Percentiles rank a stretch among this genome's conserved stretches.
These are phyloP conservation scores for Spicauda simplicius DNA, from an alignment of 2,888 invertebrate species.

Conservation along the genomic window DNA sequence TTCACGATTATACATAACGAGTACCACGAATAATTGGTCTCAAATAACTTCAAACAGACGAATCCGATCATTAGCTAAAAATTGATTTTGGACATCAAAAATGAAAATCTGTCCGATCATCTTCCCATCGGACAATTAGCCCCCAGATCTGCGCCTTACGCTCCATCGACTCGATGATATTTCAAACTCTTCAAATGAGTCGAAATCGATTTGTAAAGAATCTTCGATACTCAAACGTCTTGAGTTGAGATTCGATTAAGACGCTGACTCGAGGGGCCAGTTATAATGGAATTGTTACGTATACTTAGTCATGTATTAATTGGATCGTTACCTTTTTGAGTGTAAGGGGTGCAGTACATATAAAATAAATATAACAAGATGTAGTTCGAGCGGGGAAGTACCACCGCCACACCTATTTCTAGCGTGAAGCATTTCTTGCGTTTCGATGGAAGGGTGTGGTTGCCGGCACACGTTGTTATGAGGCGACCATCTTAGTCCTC, in stretches of 20 bases:
- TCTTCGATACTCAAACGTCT: not conserved
- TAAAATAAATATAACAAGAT: too few relatives aligned
- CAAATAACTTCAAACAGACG: not conserved
- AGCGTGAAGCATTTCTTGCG: too few relatives aligned
- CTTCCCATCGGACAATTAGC: not conserved
- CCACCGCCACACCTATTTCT: too few relatives aligned
- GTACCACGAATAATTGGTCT: not conserved
- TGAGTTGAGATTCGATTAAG: not conserved
- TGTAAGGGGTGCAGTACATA: too few relatives aligned
- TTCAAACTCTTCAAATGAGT: constrained; percentile 4
- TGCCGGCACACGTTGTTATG: too few relatives aligned
- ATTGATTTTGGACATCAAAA: constrained; percentile 8
- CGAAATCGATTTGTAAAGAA: not conserved
- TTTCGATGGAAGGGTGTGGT: too few relatives aligned
- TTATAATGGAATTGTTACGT: not conserved
- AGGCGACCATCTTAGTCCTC: too few relatives aligned
- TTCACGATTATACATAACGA: not conserved
- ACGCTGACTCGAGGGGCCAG: not conserved
- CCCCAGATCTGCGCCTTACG: not conserved
- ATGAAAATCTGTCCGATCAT: constrained; percentile 3
- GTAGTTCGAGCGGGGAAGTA: too few relatives aligned
- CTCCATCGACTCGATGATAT: constrained; percentile 11
- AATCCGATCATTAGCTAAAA: constrained; percentile 5
- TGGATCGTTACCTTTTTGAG: too few relatives aligned
- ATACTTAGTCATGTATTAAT: too few relatives aligned